Evolutionary conservation across 2,888 invertebrate genomes (phyloP).

Genomic region (Tribolium freemani): DNA sequence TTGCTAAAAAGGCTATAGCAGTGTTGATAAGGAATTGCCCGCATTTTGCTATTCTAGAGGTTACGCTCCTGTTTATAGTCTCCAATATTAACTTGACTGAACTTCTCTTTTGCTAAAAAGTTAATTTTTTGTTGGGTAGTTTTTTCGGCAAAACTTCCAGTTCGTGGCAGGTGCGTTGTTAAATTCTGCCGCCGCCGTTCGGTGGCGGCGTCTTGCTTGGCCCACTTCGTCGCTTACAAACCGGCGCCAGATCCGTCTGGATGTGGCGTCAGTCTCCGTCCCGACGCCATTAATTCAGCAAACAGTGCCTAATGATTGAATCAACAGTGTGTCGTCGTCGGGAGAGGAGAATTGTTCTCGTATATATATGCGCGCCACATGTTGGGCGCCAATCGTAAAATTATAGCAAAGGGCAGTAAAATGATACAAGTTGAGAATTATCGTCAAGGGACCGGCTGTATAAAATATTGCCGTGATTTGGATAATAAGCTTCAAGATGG

Average conservation of each 20-base stretch:
- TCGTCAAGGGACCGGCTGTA: constrained; percentile 13
- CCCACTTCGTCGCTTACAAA: constrained; percentile 35
- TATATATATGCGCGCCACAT: constrained; percentile 10
- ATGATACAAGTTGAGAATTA: constrained; percentile 17
- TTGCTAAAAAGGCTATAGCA: no score
- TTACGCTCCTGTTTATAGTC: no score
- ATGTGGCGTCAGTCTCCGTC: constrained; percentile 65
- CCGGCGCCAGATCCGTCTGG: constrained; percentile 54
- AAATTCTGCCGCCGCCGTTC: background rate
- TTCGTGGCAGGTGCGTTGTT: background rate
- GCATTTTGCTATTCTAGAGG: no score
- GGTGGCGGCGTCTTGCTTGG: constrained; percentile 4
- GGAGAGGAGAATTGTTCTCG: constrained; percentile 19
- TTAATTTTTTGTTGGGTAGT: no score
- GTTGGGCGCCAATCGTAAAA: constrained; percentile 14
- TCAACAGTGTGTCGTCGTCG: constrained; percentile 68
- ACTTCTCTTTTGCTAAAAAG: no score
- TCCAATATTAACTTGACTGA: no score
- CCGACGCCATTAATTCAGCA: constrained; percentile 68
- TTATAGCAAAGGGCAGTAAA: constrained; percentile 26
- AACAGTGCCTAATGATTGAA: constrained; percentile 69
- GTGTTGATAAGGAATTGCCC: no score
- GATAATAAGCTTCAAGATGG: constrained; percentile 31
- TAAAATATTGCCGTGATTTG: constrained; percentile 33
- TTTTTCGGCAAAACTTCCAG: background rate